Evolutionary conservation across 2,888 invertebrate genomes (phyloP).

Genomic region (Lamellibrachia satsuma): DNA sequence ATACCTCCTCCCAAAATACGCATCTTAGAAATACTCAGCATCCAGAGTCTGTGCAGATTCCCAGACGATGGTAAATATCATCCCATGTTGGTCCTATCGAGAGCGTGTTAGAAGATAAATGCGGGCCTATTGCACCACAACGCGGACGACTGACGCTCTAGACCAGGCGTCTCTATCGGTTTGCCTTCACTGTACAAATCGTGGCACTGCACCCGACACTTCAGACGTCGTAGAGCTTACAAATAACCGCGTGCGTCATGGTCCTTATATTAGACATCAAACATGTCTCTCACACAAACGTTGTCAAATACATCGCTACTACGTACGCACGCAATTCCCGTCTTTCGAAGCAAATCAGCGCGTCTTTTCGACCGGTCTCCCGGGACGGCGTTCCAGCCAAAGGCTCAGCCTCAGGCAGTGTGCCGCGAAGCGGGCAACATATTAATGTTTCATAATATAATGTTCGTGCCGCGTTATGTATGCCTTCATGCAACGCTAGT

Average conservation of each 20-base stretch:
- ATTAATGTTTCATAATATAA: neutral
- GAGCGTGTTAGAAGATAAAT: neutral
- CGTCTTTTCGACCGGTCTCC: neutral
- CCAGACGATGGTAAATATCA: neutral
- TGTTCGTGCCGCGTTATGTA: neutral
- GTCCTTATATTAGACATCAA: neutral
- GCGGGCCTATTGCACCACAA: neutral
- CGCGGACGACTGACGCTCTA: neutral
- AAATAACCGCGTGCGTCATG: neutral
- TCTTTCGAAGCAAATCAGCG: neutral
- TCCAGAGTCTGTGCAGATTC: neutral
- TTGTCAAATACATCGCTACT: neutral
- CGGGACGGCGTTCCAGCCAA: neutral
- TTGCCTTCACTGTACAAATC: neutral
- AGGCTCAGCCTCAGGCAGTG: neutral
- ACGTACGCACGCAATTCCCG: neutral
- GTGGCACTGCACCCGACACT: no score
- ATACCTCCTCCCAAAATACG: neutral
- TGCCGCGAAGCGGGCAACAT: neutral
- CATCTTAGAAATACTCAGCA: neutral
- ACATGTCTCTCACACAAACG: neutral
- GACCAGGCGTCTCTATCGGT: neutral
- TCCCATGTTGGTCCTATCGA: neutral
- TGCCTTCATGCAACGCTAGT: neutral
- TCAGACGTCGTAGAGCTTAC: neutral